Base-by-base conservation (phyloP, 2,888 invertebrate species). In the Cataglyphis rosenhaueri region DNA sequence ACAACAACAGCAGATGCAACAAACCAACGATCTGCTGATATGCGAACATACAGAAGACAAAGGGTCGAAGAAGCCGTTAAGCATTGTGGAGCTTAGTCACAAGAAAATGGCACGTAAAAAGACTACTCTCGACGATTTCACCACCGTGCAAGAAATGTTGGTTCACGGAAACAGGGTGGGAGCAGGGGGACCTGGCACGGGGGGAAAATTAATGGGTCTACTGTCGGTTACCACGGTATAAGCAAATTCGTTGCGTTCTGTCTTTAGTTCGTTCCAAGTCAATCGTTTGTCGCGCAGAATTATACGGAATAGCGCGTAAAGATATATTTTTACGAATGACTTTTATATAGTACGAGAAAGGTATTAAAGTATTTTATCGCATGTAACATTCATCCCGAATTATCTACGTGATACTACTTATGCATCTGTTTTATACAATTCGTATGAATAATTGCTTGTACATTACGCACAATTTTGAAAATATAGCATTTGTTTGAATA, bases 131-230 rank as follows among this genome's bases (percentile, higher is more conserved):
- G 95, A 96, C 90, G 95, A 96, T 92, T 96, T 96, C 92, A 95
- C 95, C 70, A 95, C 96, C 29, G 95, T 96, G 29, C 96, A 96
- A 91, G 96, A 96, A 92, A 95, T 96, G 94, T 92, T 96, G 86
- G 95, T 95, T 8, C 96, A 96, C 87, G 95, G 96, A 10, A 95
- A 95, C 86, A 91, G 95, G 92, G 92, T 93, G 84, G 88, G 94
- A 88, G 90, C 94, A 12, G 90, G 93, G 35, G 92, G 92, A 18
- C 92, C 95, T 29, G 93, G 94, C 91, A 90, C 92, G 71, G 94
- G 94, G 83, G 94, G 95, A 73, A 96, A 96, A 93, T 95, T 96
- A 94, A 95, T 95, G 93, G 96, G 96, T 83, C 94, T 96, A 38
- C 92, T 96, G 61, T 96, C 96, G 70, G 96, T 95, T 52, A 96